Evolutionary conservation across 2,888 invertebrate species (phyloP).

Genomic region (Drosophila mimica): DNA sequence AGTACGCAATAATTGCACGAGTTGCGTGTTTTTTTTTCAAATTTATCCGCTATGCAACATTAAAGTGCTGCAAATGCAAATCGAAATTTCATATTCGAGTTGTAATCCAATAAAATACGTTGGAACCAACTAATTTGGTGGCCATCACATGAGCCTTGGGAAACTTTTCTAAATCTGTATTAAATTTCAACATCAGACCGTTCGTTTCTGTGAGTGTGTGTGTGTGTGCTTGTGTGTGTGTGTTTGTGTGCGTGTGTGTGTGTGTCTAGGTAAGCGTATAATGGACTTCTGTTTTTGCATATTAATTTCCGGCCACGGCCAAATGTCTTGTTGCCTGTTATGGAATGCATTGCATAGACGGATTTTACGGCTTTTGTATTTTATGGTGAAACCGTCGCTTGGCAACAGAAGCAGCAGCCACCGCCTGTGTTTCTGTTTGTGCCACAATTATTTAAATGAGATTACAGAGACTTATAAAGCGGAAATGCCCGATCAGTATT

Average conservation of each 20-base stretch:
- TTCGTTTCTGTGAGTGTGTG: constrained; percentile 14
- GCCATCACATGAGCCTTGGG: not conserved
- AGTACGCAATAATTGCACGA: not conserved
- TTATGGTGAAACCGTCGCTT: constrained; percentile 19
- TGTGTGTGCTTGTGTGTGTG: constrained; percentile 12
- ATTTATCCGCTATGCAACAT: not conserved
- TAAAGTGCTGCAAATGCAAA: constrained; percentile 1
- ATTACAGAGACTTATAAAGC: constrained; percentile 72
- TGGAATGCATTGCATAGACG: constrained; percentile 23
- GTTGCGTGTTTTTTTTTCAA: not conserved
- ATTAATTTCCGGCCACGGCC: constrained; percentile 72
- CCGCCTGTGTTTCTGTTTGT: constrained; percentile 45
- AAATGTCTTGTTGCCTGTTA: constrained; percentile 23
- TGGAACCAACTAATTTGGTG: constrained; percentile 9
- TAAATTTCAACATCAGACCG: constrained; percentile 19
- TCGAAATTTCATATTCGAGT: not conserved
- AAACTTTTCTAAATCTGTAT: constrained; percentile 6
- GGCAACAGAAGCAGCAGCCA: constrained; percentile 11
- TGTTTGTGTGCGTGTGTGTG: constrained; percentile 21
- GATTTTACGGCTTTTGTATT: constrained; percentile 44
- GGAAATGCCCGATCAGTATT: constrained; percentile 66
- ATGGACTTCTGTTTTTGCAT: constrained; percentile 78
- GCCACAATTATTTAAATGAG: constrained; percentile 80
- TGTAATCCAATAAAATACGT: not conserved
- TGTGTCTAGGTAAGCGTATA: constrained; percentile 66